These are phyloP conservation scores for Drosophila nr. perissopoda DNA, from an alignment of 2,888 invertebrate species.

Conservation along the genomic window DNA sequence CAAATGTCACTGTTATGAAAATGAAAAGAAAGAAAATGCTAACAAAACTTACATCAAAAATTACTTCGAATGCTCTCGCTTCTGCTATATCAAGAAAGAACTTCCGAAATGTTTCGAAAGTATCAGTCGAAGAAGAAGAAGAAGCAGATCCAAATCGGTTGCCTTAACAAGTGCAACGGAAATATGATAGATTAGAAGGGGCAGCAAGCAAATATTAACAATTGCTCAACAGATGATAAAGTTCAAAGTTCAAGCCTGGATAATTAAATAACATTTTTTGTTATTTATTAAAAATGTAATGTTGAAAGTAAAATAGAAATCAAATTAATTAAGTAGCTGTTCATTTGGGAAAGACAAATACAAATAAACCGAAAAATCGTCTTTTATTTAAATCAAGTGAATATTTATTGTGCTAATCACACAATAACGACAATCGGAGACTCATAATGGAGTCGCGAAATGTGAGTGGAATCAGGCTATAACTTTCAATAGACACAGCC, in stretches of 20 bases:
- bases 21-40: slow-evolving; percentile 40
- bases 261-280: neutral
- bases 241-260: neutral
- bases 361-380: neutral
- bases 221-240: neutral
- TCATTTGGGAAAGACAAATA: neutral
- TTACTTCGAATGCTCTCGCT: slow-evolving; percentile 5
- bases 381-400: neutral
- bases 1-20: slow-evolving; percentile 74
- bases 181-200: neutral
- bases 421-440: no score
- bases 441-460: neutral
- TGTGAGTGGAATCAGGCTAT: neutral
- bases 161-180: neutral
- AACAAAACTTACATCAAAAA: slow-evolving; percentile 42
- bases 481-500: neutral
- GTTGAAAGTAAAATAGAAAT: neutral
- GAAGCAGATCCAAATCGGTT: neutral
- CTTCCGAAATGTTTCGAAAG: slow-evolving; percentile 53
- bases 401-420: neutral
- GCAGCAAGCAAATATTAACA: neutral
- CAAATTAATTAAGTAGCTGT: neutral
- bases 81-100: slow-evolving; percentile 38
- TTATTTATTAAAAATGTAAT: neutral
- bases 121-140: slow-evolving; percentile 3